Evolutionary conservation across 1,140 invertebrate species (phyloP).

Genomic region (Pissodes strobi): DNA sequence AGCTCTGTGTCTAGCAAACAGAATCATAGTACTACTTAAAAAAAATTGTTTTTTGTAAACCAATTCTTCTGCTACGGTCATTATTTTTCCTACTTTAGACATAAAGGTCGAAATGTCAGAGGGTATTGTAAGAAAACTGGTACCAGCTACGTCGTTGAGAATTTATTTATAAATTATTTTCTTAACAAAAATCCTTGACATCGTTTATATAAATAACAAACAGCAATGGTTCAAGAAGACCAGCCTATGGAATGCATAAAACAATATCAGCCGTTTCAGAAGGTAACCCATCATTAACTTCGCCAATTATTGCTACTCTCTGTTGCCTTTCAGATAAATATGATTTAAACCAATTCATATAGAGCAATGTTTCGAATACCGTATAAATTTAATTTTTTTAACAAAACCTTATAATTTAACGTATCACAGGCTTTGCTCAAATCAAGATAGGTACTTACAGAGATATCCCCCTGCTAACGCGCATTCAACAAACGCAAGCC

Average conservation of each 20-base stretch:
- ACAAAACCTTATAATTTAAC: not conserved
- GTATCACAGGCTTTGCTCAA: not conserved
- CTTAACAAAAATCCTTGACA: not conserved
- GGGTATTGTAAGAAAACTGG: not conserved
- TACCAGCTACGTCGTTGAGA: not conserved
- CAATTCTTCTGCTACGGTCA: not conserved
- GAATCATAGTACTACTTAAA: not conserved
- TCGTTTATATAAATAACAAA: too few species aligned
- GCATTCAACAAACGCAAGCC: too few species aligned
- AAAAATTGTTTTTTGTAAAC: not conserved
- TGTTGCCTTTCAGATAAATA: not conserved
- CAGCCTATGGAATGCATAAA: not conserved
- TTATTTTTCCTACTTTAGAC: not conserved
- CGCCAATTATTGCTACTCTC: not conserved
- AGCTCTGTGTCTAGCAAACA: not conserved
- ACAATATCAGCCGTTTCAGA: too few species aligned
- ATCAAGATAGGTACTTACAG: not conserved
- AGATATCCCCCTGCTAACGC: not conserved
- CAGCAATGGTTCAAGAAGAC: not conserved
- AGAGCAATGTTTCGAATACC: not conserved
- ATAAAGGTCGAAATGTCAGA: not conserved
- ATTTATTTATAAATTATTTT: not conserved
- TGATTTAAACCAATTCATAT: not conserved
- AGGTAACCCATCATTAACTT: not conserved
- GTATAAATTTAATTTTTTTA: not conserved